Evolutionary conservation across 2,113 vertebrate species (phyloP).

Genomic region (Hemibagrus wyckioides): DNA sequence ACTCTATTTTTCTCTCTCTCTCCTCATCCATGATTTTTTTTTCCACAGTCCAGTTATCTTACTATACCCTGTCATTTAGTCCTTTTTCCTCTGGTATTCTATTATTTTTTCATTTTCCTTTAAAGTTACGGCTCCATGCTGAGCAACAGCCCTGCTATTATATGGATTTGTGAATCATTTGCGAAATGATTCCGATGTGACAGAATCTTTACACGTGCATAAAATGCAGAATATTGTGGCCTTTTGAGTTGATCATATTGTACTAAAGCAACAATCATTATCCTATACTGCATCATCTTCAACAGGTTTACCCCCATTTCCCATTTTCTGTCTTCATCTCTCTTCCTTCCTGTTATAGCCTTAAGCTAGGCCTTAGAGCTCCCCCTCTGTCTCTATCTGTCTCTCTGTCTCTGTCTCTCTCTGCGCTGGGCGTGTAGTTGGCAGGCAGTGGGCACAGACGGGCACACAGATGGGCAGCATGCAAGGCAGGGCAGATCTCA

Average conservation of each 20-base stretch:
- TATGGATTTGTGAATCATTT: neutral
- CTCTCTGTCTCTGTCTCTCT: constrained; percentile 60
- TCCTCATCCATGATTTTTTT: constrained; percentile 54
- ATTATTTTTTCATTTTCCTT: constrained; percentile 47
- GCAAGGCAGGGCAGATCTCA: constrained; percentile 73
- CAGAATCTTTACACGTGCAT: neutral
- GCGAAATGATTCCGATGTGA: neutral
- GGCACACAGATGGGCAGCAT: constrained; percentile 80
- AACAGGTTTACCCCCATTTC: constrained; percentile 24
- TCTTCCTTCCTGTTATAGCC: constrained; percentile 5
- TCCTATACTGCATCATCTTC: constrained; percentile 28
- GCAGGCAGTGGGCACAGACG: constrained; percentile 76
- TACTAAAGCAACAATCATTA: neutral
- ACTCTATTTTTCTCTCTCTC: constrained; percentile 51
- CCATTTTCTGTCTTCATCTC: constrained; percentile 2
- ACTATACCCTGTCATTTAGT: neutral
- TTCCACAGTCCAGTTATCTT: constrained; percentile 19
- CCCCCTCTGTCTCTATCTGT: constrained; percentile 55
- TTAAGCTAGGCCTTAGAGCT: constrained; percentile 23
- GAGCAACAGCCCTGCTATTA: neutral
- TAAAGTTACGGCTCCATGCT: constrained; percentile 43
- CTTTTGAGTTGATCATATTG: neutral
- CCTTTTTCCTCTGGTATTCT: neutral
- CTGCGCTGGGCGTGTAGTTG: constrained; percentile 57
- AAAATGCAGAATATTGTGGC: neutral